A percentile compares a stretch with the other conserved stretches of the same genome.
These are phyloP conservation scores for Callyntrura guangdongensis DNA, from an alignment of 2,888 invertebrate genomes.

Conservation along the genomic window DNA sequence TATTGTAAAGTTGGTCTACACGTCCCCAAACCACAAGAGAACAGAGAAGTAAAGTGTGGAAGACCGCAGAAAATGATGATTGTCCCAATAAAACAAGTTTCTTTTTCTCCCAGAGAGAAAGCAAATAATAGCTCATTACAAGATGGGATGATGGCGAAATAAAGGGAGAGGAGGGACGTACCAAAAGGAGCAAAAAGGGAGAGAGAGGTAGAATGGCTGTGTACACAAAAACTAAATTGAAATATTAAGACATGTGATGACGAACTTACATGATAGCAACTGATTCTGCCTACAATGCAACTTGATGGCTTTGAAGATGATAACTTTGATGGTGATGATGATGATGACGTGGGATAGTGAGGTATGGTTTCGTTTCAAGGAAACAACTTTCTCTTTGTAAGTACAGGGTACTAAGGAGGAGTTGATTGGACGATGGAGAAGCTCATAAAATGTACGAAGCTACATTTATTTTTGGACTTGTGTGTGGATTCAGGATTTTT, in stretches of 20 bases:
- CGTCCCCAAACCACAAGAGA: constrained; percentile 14
- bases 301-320: constrained; percentile 44
- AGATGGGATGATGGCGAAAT: constrained; percentile 14
- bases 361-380: not conserved
- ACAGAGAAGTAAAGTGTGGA: not conserved
- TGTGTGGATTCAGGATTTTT: too few species aligned
- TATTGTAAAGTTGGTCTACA: constrained; percentile 8
- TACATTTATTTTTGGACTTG: too few species aligned
- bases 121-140: constrained; percentile 57
- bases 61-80: constrained; percentile 13
- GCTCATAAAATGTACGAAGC: too few species aligned
- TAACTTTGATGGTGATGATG: not conserved
- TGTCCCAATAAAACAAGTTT: constrained; percentile 51
- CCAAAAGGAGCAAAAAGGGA: not conserved
- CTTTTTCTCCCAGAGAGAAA: constrained; percentile 26
- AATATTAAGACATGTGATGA: constrained; percentile 62
- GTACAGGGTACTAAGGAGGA: too few species aligned
- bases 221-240: constrained; percentile 70
- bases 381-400: too few species aligned
- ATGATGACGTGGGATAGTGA: not conserved
- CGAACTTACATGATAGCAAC: constrained; percentile 32
- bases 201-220: constrained; percentile 30
- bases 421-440: too few species aligned
- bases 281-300: not conserved
- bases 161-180: too few species aligned